Percentiles rank a stretch among this genome's conserved stretches.
phyloP scores from a whole-genome alignment of 2,797 vertebrate genomes.

The Percopsis omiscomaycus region DNA sequence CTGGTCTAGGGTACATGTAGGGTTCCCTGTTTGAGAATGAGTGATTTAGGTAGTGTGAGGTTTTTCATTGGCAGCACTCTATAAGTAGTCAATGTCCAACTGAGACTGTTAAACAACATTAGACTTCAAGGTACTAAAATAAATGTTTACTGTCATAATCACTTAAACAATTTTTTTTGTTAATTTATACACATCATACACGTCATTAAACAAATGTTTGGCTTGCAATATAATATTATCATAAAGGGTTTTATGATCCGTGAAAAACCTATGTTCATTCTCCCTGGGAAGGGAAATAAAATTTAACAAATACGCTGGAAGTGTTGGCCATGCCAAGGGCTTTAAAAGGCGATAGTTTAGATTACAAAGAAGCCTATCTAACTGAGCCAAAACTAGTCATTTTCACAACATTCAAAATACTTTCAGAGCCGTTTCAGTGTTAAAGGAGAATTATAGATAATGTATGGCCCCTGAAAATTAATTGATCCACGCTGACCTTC shows the following conservation, averaged over 20 bases:
- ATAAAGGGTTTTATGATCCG: conserved; percentile 52
- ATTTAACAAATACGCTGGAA: conserved; percentile 47
- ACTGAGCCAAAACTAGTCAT: conserved; percentile 1
- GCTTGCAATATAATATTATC: conserved; percentile 29
- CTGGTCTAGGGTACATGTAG: no score
- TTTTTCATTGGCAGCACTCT: no score
- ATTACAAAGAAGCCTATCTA: conserved; percentile 11
- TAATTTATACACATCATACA: conserved; percentile 20
- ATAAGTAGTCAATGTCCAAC: no score
- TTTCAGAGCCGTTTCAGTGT: neutral
- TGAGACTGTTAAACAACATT: neutral
- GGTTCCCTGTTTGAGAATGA: no score
- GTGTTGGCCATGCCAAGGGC: conserved; percentile 14
- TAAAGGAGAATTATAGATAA: no score
- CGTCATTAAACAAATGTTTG: conserved; percentile 32
- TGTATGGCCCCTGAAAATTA: neutral
- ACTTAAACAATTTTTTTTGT: conserved; percentile 26
- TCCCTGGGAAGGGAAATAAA: conserved; percentile 42
- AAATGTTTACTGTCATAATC: conserved; percentile 38
- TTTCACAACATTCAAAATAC: neutral
- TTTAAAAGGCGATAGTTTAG: conserved; percentile 17
- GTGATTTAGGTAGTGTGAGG: no score
- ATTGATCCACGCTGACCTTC: conserved; percentile 16
- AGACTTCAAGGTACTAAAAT: conserved; percentile 20
- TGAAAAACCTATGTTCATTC: conserved; percentile 25